Conservation (phyloP, 2,888 invertebrate species). For the Pseudococcus jackbeardsleyi region DNA sequence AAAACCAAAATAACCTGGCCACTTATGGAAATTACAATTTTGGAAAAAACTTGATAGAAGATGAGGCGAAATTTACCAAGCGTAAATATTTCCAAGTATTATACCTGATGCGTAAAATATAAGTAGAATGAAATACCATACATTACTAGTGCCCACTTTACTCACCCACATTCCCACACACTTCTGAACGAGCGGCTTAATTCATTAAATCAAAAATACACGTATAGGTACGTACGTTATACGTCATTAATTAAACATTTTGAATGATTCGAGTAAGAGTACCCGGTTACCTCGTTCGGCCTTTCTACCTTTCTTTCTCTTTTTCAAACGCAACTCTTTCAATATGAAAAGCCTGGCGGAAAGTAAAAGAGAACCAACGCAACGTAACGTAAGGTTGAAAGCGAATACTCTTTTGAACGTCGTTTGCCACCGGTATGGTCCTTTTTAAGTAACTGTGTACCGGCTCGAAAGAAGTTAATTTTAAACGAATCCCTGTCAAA, state of each 20-base stretch:
- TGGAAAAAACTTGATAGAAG: not conserved
- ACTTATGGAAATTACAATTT: not conserved
- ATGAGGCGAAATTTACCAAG: not conserved
- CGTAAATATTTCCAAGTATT: not conserved
- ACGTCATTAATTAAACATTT: slow-evolving; percentile 33
- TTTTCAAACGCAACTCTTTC: not conserved
- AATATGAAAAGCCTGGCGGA: not conserved
- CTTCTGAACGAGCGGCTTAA: not conserved
- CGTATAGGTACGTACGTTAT: not conserved
- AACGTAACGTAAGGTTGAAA: not conserved
- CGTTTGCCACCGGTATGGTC: not conserved
- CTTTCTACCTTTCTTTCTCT: not conserved
- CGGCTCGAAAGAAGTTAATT: slow-evolving; percentile 18
- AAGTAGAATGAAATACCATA: slow-evolving; percentile 5
- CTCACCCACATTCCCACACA: not conserved
- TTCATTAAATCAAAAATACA: slow-evolving; percentile 36
- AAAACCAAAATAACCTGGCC: not conserved
- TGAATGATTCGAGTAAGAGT: not conserved
- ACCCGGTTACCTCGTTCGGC: not conserved
- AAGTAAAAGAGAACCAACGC: not conserved
- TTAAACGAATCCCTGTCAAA: slow-evolving; percentile 10
- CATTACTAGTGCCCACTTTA: not conserved
- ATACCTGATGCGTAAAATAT: not conserved
- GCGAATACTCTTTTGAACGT: slow-evolving; percentile 37
- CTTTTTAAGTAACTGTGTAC: slow-evolving; percentile 17